Evolutionary conservation across 1,140 invertebrate genomes (phyloP).

Genomic region (Caenorhabditis latens): DNA sequence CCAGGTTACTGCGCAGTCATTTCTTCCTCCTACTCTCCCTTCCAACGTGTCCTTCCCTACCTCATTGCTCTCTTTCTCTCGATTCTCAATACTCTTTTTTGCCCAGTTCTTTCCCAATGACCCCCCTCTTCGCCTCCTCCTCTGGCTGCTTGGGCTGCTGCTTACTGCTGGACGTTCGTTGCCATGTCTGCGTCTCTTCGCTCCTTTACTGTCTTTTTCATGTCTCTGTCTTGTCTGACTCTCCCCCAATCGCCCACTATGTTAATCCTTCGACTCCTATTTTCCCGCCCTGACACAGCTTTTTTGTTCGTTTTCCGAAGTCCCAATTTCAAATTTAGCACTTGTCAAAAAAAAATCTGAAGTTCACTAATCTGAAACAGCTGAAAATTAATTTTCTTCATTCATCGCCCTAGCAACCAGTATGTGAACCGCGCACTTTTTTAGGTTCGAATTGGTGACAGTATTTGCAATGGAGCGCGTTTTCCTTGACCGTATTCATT

Average conservation of each 20-base stretch:
- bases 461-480: too few species aligned
- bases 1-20: conserved; percentile 2
- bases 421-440: too few species aligned
- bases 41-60: neutral
- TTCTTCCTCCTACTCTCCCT: neutral
- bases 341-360: too few species aligned
- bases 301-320: neutral
- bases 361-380: too few species aligned
- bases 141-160: neutral
- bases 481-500: too few species aligned
- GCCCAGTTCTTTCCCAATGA: neutral
- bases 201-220: neutral
- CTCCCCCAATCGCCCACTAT: neutral
- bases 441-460: too few species aligned
- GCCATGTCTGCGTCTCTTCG: neutral
- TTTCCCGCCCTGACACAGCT: neutral
- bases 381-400: too few species aligned
- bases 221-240: neutral
- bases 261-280: neutral
- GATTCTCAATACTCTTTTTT: neutral
- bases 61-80: neutral
- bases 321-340: too few species aligned
- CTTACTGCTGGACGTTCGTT: conserved; percentile 22
- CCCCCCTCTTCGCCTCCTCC: neutral
- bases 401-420: too few species aligned